Conservation (phyloP, 2,113 vertebrate genomes). For the Corvus hawaiiensis region DNA sequence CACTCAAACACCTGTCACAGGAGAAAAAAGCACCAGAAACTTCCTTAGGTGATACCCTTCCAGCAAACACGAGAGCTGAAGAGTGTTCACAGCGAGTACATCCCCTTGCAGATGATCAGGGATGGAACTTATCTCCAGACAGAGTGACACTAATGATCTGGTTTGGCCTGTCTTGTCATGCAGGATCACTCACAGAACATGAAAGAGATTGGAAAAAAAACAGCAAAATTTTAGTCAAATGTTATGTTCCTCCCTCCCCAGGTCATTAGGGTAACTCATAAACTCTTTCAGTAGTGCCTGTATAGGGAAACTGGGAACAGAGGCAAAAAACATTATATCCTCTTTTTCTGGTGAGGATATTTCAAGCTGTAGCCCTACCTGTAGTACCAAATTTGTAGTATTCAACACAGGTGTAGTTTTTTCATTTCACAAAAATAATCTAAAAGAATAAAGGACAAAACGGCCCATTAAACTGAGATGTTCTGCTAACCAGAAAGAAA, state of each 20-base stretch:
- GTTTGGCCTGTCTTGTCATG: background rate
- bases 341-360: background rate
- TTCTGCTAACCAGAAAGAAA: background rate
- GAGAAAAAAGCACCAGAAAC: constrained; percentile 8
- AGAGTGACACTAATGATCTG: background rate
- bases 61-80: background rate
- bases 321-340: background rate
- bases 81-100: background rate
- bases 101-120: background rate
- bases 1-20: constrained; percentile 91
- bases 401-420: background rate
- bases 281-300: background rate
- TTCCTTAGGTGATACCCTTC: background rate
- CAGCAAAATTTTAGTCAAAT: background rate
- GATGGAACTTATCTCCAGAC: background rate
- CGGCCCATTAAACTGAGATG: background rate
- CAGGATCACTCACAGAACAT: background rate
- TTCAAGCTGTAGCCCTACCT: background rate
- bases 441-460: background rate
- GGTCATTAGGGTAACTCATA: background rate
- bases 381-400: background rate
- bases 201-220: background rate
- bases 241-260: background rate
- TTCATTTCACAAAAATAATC: background rate
- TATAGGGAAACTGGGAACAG: background rate